Percentiles rank a stretch among this genome's conserved stretches.
Conservation (phyloP, 2,888 invertebrate species). For the Meghimatium bilineatum region DNA sequence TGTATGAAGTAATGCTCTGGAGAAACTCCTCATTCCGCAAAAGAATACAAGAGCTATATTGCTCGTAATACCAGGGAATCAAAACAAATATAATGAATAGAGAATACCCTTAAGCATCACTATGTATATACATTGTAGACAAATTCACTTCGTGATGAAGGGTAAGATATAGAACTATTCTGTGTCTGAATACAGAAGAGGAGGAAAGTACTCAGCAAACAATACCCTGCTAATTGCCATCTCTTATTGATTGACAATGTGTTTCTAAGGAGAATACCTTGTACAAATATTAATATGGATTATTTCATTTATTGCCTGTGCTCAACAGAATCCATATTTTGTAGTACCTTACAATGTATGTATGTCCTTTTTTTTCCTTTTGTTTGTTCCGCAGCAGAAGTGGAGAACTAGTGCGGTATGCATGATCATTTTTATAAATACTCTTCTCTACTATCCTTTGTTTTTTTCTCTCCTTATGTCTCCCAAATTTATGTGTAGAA, state of each 20-base stretch:
- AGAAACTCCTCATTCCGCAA: too few relatives aligned
- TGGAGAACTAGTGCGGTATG: slow-evolving; percentile 49
- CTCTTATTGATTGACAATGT: background rate
- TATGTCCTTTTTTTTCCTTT: slow-evolving; percentile 24
- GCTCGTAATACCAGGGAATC: too few relatives aligned
- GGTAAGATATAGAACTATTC: too few relatives aligned
- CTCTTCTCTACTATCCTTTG: background rate
- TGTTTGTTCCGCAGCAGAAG: slow-evolving; percentile 48
- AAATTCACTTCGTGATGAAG: too few relatives aligned
- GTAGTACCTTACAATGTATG: background rate
- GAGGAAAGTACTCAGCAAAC: too few relatives aligned
- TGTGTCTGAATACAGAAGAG: too few relatives aligned
- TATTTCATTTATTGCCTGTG: background rate
- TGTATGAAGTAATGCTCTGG: too few relatives aligned
- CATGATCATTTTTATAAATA: slow-evolving; percentile 28
- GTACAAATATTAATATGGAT: background rate
- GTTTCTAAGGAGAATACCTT: background rate
- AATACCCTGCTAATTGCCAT: too few relatives aligned
- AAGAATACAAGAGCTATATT: too few relatives aligned
- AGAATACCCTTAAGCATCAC: too few relatives aligned
- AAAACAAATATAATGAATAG: too few relatives aligned
- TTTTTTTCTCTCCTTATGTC: background rate
- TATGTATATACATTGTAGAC: too few relatives aligned
- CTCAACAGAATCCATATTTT: background rate
- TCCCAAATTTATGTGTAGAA: background rate